Conservation (phyloP, 1,140 invertebrate species). For the Drosophila sp. region DNA sequence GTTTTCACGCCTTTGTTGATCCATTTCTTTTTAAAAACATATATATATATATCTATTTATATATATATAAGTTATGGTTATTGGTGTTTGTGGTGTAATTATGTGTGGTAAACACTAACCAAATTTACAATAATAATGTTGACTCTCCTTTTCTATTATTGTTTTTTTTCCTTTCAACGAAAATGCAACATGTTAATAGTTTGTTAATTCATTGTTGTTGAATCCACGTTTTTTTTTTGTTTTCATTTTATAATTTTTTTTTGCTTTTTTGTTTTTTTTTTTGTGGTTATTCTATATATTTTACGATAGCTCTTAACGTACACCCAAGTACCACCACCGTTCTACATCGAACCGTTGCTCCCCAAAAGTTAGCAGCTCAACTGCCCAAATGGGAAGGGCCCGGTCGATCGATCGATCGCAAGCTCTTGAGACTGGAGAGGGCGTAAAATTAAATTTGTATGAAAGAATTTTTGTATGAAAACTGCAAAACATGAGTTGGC, state of each 20-base stretch:
- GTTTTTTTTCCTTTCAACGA: slow-evolving; percentile 52
- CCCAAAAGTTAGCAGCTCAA: slow-evolving; percentile 56
- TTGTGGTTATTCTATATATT: slow-evolving; percentile 56
- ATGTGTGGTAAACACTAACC: slow-evolving; percentile 61
- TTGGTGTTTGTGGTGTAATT: slow-evolving; percentile 43
- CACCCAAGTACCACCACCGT: slow-evolving; percentile 2
- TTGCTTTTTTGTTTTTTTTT: slow-evolving; percentile 43
- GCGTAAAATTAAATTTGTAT: slow-evolving; percentile 23
- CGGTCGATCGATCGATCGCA: slow-evolving; percentile 9
- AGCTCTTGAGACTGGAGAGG: slow-evolving; percentile 13
- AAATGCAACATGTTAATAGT: slow-evolving; percentile 79
- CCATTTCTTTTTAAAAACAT: slow-evolving; percentile 59
- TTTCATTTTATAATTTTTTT: slow-evolving; percentile 39
- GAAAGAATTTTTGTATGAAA: slow-evolving; percentile 53
- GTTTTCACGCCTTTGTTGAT: slow-evolving; percentile 67
- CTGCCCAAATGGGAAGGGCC: slow-evolving; percentile 32
- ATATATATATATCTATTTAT: slow-evolving; percentile 42
- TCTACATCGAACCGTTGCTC: neutral
- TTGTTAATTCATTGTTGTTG: slow-evolving; percentile 72
- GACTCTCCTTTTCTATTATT: slow-evolving; percentile 38
- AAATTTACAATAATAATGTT: slow-evolving; percentile 57
- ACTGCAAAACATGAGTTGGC: slow-evolving; percentile 29
- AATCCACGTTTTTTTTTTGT: slow-evolving; percentile 38
- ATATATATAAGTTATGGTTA: slow-evolving; percentile 48
- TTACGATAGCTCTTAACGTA: slow-evolving; percentile 56